These are phyloP conservation scores for Lepilemur septentrionalis DNA, from an alignment of 2,797 vertebrate genomes.

Conservation along the genomic window DNA sequence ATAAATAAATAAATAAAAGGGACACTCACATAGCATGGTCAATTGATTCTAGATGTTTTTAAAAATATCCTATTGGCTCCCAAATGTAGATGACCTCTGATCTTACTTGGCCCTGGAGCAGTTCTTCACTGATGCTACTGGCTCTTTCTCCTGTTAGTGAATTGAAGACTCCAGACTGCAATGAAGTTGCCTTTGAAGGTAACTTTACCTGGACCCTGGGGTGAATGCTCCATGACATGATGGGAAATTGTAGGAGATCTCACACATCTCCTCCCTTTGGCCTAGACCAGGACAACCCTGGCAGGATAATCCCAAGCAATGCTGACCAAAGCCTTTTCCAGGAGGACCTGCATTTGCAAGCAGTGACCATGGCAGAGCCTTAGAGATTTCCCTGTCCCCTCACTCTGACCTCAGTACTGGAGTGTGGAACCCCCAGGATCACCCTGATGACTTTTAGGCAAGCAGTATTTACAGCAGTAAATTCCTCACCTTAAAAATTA, in stretches of 20 bases:
- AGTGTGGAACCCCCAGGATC: slow-evolving; percentile 56
- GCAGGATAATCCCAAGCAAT: accelerated
- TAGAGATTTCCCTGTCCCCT: neutral
- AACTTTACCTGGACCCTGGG: neutral
- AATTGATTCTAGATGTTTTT: neutral
- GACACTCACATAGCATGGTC: neutral
- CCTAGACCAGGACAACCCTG: neutral
- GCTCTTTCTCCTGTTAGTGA: neutral
- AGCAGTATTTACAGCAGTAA: neutral
- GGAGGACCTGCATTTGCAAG: neutral
- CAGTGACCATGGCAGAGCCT: neutral
- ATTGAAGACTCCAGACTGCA: neutral
- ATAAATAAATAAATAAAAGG: neutral
- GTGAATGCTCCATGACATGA: neutral
- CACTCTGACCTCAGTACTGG: neutral
- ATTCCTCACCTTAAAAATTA: neutral
- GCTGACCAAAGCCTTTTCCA: neutral
- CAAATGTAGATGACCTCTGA: neutral
- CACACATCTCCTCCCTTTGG: neutral
- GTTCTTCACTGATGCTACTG: slow-evolving; percentile 32
- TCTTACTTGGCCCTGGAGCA: slow-evolving; percentile 71
- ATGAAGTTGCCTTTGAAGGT: neutral
- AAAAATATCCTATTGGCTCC: neutral
- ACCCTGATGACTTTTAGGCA: neutral
- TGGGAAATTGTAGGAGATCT: neutral